Base-by-base conservation (phyloP, 2,888 invertebrate species). In the Fragum whitleyi region DNA sequence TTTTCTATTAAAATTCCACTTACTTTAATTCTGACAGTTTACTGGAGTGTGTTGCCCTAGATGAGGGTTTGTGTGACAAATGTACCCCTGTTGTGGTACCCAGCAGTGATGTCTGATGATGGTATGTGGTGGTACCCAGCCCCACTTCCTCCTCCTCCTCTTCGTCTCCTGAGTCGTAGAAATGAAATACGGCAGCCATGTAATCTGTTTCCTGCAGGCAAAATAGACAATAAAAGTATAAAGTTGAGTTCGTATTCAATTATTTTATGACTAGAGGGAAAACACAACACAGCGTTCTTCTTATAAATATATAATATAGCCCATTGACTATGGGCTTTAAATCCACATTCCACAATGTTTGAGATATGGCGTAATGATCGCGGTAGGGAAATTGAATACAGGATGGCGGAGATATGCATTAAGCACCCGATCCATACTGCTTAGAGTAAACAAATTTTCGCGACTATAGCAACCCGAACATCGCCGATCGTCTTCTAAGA, bases 161-260 rank as follows among this genome's bases (percentile, higher is more conserved):
- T n/a, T 90, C 88, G 29, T 92, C 92, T 51, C 92, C 93, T 28
- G 92, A 91, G 77, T 93, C 90, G 77, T 93, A 94, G 82, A 94
- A 91, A 85, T 94, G 94, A 82, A 93, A 94, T n/a, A 93, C 86
- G 21, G 90, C 92, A 23, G 91, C 93, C 88, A 94, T 84, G 84
- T 92, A 94, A 79, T 94, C 94, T 7, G 93, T 91, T 77, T 93
- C 93, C 92, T 94, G 82, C 5, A 14, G n/a, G 9, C 32, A 36
- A 36, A 7, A 81, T 70, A 29, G 55, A 21, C 29, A 21, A 73
- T 2, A 36, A 7, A 21, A 23, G 2, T 36, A 2, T 65, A 2
- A n/a, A 28, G 19, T 29, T 32, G 23, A 14, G 16, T 59, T 62
- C 28, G 14, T 14, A n/a, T n/a, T n/a, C n/a, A n/a, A n/a, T n/a